phyloP scores from a whole-genome alignment of 2,113 vertebrate genomes.

The Platichthys stellatus region DNA sequence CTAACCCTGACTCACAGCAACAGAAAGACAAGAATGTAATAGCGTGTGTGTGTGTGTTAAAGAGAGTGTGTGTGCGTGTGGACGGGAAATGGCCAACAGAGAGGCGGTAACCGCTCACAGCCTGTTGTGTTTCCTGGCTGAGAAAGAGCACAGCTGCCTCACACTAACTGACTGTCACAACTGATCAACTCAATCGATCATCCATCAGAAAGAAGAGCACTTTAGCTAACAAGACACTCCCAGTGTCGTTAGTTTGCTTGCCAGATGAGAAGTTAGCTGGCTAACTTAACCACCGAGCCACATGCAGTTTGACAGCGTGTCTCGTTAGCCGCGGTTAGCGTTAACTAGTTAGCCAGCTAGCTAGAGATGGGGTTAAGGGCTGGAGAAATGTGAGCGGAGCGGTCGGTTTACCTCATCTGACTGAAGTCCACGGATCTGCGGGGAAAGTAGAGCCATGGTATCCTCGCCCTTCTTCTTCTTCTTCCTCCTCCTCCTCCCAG shows the following conservation, averaged over 20 bases:
- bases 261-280: neutral
- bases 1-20: too few species aligned
- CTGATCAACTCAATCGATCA: neutral
- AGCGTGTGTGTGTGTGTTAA: neutral
- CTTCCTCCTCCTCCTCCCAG: neutral
- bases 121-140: constrained; percentile 24
- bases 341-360: constrained; percentile 37
- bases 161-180: neutral
- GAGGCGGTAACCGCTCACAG: constrained; percentile 39
- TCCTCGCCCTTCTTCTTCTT: constrained; percentile 32
- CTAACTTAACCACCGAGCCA: neutral
- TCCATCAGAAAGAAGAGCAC: neutral
- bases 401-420: constrained; percentile 78
- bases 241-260: neutral
- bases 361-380: constrained; percentile 31
- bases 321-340: constrained; percentile 18
- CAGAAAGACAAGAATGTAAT: neutral
- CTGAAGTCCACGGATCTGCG: constrained; percentile 80
- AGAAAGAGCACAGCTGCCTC: neutral
- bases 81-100: constrained; percentile 12
- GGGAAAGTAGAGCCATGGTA: constrained; percentile 72
- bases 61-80: neutral
- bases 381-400: neutral
- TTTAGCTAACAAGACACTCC: neutral
- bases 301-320: neutral